Percentiles rank a stretch among this genome's conserved stretches.
phyloP scores from a whole-genome alignment of 2,113 vertebrate genomes.

The Gobiocypris rarus region DNA sequence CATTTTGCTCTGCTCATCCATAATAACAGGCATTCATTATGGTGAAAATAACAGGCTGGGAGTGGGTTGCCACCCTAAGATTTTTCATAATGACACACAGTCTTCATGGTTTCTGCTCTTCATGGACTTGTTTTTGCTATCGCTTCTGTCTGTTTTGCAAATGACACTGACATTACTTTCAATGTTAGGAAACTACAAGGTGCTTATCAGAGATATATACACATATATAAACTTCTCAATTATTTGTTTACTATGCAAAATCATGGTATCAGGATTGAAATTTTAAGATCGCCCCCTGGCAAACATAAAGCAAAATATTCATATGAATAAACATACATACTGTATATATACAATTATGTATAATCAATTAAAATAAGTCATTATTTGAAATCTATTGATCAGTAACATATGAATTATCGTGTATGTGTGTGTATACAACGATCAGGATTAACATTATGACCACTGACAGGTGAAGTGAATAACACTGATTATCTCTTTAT shows the following conservation, averaged over 20 bases:
- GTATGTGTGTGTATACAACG: too few species aligned
- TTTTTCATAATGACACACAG: constrained; percentile 30
- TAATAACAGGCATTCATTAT: constrained; percentile 30
- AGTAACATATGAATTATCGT: too few species aligned
- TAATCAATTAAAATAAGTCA: too few species aligned
- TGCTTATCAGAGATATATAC: neutral
- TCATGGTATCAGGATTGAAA: neutral
- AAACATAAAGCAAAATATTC: neutral
- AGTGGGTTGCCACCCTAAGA: constrained; percentile 12
- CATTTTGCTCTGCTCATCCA: constrained; percentile 6
- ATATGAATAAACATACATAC: neutral
- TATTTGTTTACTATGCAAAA: neutral
- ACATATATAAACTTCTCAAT: neutral
- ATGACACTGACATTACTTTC: neutral
- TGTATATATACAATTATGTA: too few species aligned
- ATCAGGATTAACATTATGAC: too few species aligned
- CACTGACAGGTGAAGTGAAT: too few species aligned
- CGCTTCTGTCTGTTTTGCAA: neutral
- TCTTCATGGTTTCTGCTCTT: constrained; percentile 18
- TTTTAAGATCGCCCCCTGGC: neutral
- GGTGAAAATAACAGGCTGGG: constrained; percentile 25
- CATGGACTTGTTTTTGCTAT: constrained; percentile 15
- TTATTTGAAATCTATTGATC: too few species aligned
- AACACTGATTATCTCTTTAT: too few species aligned
- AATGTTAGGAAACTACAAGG: neutral